Base-by-base conservation (phyloP, 1,140 invertebrate genomes). In the Hestina assimilis region DNA sequence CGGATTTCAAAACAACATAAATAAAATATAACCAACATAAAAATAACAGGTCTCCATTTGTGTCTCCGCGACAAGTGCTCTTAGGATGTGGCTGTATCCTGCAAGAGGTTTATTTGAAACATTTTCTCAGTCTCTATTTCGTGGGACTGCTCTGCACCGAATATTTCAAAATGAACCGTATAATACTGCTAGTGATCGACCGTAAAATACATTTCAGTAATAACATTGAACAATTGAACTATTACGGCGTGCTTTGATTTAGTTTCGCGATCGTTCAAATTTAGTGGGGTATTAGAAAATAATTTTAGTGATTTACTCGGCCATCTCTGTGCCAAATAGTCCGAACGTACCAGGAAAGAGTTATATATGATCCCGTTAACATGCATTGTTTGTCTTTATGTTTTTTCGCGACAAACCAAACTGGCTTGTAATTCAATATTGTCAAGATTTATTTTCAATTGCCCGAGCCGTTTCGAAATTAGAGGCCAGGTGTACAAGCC, bases 401-500 rank as follows among this genome's bases (percentile, higher is more conserved):
- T 29, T 11, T 31, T 48, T 48, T 48, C 31, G 19, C 15, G 6
- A 42, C 24, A 43, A 17, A 19, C 23, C 20, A 28, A 48, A 48
- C 17, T 42, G 19, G 12, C 17, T 15, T 57, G 33, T 46, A 46
- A 57, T 48, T 29, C 38, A 42, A 50, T 48, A 40, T 14, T 11
- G 42, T 35, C 38, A 48, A 51, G 53, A 60, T 65, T 57, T 56
- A 65, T 57, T 53, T 60, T 60, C 47, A 55, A 47, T 52, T 60
- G 58, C 28, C 14, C n/a, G 21, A n/a, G n/a, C 29, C 19, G n/a
- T 31, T 17, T 19, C 47, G 17, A 47, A 63, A 64, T 68, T 64
- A 66, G 53, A 47, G 33, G 55, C 53, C 66, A 69, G 66, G 66
- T 69, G 66, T 51, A 51, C 57, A 24, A 12, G 43, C 43, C 40